Base-by-base conservation (phyloP, 2,113 vertebrate genomes). In the Cettia cetti region DNA sequence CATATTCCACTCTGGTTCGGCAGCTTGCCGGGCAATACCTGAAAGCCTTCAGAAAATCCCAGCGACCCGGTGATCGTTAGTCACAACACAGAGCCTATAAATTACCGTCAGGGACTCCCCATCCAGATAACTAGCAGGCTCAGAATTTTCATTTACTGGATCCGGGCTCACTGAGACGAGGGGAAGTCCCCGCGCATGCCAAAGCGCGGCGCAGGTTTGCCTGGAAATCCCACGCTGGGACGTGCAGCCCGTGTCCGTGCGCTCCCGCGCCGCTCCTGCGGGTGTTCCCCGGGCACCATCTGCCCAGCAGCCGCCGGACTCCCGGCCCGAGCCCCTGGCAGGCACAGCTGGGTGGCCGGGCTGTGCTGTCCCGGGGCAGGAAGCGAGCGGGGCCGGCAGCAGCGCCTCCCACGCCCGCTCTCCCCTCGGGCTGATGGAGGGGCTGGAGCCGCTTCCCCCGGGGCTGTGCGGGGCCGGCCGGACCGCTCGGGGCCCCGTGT, bases 111-210 rank as follows among this genome's bases (percentile, higher is more conserved):
- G 96, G 96, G 95, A 94, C 95, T 97, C 95, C 68, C 96, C 96
- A 95, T 96, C 86, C 83, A 71, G 81, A 84, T 14, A 86, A 65
- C 47, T 1, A 37, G 66, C 66, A 22, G 60, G 86, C 74, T 78
- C 84, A 84, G 52, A 89, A 75, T 94, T 91, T 91, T 96, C 91
- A 95, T 95, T 95, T 97, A 94, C 96, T 94, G 86, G 95, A 94
- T 92, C 30, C 14, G 76, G 57, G 47, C 74, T 61, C 1, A 31
- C 81, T 11, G 86, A 52, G 15, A 11, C 0, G 9, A 23, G 91
- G 95, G 96, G 91, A 95, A 96, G 61, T 92, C 94, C 96, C 95
- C 12, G 35, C 1, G 0, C 28, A 3, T 50, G 56, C 83, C 76
- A 5, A 23, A 18, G 50, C 2, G 49, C 57, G 14, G 87, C 64